Evolutionary conservation across 1,140 invertebrate species (phyloP), one percentile per base, ranked within the genome.

Genomic region (Potamilus streckersoni): DNA sequence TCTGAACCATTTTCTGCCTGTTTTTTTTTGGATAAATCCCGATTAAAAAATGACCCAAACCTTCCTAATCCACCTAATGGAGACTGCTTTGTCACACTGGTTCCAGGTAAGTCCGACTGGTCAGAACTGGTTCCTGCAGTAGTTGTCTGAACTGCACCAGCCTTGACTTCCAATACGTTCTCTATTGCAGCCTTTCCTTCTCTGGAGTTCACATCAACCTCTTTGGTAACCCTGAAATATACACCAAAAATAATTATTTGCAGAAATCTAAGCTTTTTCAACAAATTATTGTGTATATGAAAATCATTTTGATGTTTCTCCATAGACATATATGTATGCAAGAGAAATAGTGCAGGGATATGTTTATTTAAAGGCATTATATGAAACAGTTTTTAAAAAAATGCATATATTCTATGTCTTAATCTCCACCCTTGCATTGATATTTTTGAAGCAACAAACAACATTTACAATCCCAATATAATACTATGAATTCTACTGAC

Each of bases 121-220:
- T 23, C 66, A 49, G 66, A 23, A 49, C 27, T 73, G 31, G 58
- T 63, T 61, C 63, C 23, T 49, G 27, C 63, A 15, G 6, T 38
- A 23, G 73, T 16, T 61, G 62, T 15, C 49, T 38, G 16, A 20
- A n/a, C 75, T 57, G 38, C 55, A 77, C 62, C 63, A 73, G 64
- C 60, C 59, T 58, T 31, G 16, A 69, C 68, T 76, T 79, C 49
- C 74, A 74, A 76, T 68, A 84, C 71, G 73, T 81, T 82, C 69
- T 83, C 85, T 60, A 83, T 58, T 68, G 86, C 84, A 49, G 91
- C 80, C 85, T 92, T 90, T 27, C 91, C 92, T 83, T 93, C 92
- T 69, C 90, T 91, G 0, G 93, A 92, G 81, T 91, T 88, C 73
- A 88, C 83, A 58, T 91, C 83, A n/a, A 94, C 91, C 87, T 93